Evolutionary conservation across 2,888 invertebrate species (phyloP), one percentile per base, ranked within the genome.

Genomic region (Machimus atricapillus): DNA sequence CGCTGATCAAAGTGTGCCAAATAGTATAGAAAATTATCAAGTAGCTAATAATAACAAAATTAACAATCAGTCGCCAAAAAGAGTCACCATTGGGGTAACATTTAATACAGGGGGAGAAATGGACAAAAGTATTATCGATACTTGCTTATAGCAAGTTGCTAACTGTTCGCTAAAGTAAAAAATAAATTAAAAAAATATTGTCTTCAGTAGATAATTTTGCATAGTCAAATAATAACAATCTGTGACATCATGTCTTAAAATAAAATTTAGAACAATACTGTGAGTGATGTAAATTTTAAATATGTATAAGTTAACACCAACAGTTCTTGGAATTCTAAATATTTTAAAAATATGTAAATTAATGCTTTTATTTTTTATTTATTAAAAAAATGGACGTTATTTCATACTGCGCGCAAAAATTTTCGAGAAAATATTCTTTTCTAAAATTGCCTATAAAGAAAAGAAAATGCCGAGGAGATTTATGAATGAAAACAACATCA

Each of bases 1-100:
- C 89, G 93, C 90, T 23, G 93, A 93, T 92, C 93, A 93, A 89
- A 91, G 90, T 90, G 92, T 92, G 91, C 91, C 92, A 91, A 92
- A 91, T 89, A 90, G 90, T 85, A 89, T 90, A 87, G 89, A 89
- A 73, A 85, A 86, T 88, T 56, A 85, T 83, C 90, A 91, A 87
- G 90, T 93, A 87, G 91, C 90, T 81, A 92, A 92, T 89, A 92
- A 92, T 89, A 92, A 92, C 88, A 92, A 91, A 91, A 91, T 92
- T 89, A 92, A 92, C 90, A 91, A 91, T 83, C 90, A 90, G 43
- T 85, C 85, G 74, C 85, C 85, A 74, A 85, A 85, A 85, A 31
- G 74, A 5, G 74, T 78, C 19, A 85, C 88, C 46, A 86, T 87
- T 58, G 79, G 86, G 23, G 88, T 88, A 31, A 87, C 78, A 78